Evolutionary conservation across 2,113 vertebrate genomes (phyloP), one percentile per base, ranked within the genome.

Genomic region (Tetraodon nigroviridis): DNA sequence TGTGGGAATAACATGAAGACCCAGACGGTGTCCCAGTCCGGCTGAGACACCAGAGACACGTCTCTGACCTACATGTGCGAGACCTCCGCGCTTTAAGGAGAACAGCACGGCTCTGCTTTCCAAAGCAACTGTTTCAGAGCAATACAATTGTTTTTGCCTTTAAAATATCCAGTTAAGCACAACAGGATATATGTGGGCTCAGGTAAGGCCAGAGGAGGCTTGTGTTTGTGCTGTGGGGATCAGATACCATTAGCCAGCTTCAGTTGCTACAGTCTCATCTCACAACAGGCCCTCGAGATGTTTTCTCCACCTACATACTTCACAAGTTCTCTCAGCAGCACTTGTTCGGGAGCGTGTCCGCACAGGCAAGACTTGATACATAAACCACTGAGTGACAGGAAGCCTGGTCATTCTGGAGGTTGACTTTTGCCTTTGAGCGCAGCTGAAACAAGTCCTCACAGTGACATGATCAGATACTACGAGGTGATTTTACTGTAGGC

Each of bases 121-220:
- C 65, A 66, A 76, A 83, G 64, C 51, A 60, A 64, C 66, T 15
- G 45, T 20, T 64, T 69, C 32, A 47, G 50, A 56, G 78, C 50
- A 46, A 73, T 71, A 78, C 83, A 79, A 65, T 57, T 55, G 47
- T 59, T 74, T 75, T 69, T 76, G 73, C 84, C 53, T 71, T 59
- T 71, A 67, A 80, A 82, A 80, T 75, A 71, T 61, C 66, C 44
- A 19, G 51, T 51, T 45, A 42, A 61, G 67, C 56, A 77, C 75
- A 84, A 73, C 57, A 47, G 46, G 16, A 22, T 50, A 53, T 44
- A 67, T 68, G 59, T 57, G 65, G 53, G 68, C 62, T 69, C 29
- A 45, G 61, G 84, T 83, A 84, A 86, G 37, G 50, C 41, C 72
- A 85, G 70, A 64, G 49, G 46, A 57, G 56, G 46, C 54, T 64